Percentiles rank a stretch among this genome's conserved stretches.
Conservation (phyloP, 2,797 vertebrate genomes). For the Siniperca undulata region DNA sequence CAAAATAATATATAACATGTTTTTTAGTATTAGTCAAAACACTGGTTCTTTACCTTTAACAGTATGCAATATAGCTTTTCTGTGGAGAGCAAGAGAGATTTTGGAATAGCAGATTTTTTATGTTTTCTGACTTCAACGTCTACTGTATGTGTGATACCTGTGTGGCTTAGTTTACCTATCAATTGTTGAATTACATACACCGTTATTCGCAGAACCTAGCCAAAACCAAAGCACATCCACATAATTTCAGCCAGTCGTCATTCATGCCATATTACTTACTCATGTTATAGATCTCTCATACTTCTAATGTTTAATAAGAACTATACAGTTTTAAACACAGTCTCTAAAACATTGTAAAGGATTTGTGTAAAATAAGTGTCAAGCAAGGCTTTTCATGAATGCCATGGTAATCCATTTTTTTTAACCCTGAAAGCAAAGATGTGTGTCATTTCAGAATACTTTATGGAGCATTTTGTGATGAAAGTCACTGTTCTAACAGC, state of each 20-base stretch:
- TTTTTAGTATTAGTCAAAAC: constrained; percentile 77
- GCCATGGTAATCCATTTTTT: neutral
- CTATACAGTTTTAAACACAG: constrained; percentile 9
- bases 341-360: constrained; percentile 5
- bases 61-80: constrained; percentile 76
- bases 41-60: constrained; percentile 76
- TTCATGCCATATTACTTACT: constrained; percentile 1
- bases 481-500: neutral
- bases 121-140: constrained; percentile 58
- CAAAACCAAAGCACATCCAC: constrained; percentile 68
- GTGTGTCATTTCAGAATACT: neutral
- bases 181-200: constrained; percentile 36
- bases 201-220: constrained; percentile 50
- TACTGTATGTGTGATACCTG: constrained; percentile 49
- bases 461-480: neutral
- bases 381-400: neutral
- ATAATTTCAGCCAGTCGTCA: constrained; percentile 24
- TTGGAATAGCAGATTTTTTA: constrained; percentile 56
- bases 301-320: neutral
- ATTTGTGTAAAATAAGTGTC: neutral
- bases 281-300: neutral
- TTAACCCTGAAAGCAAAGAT: constrained; percentile 2
- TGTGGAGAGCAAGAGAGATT: constrained; percentile 60
- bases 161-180: constrained; percentile 53
- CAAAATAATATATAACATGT: constrained; percentile 71